Conservation (phyloP, 2,888 invertebrate species). For the Phalera bucephala region DNA sequence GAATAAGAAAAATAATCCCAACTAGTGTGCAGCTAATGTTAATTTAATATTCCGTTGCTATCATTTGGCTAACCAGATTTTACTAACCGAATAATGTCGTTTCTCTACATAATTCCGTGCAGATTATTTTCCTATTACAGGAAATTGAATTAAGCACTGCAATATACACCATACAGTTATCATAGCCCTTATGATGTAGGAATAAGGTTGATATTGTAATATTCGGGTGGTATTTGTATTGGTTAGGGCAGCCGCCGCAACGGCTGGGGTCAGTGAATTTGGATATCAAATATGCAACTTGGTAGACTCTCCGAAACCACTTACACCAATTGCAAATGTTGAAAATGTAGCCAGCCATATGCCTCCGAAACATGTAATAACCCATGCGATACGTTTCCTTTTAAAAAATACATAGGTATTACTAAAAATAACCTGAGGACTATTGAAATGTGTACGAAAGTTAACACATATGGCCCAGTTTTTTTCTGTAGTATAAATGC, state of each 20-base stretch:
- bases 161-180: slow-evolving; percentile 6
- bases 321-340: slow-evolving; percentile 56
- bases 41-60: background rate
- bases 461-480: too few species aligned
- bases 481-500: too few species aligned
- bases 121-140: slow-evolving; percentile 38
- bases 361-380: slow-evolving; percentile 22
- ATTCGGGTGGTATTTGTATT: slow-evolving; percentile 6
- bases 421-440: too few species aligned
- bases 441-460: too few species aligned
- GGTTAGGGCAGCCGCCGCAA: slow-evolving; percentile 14
- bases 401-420: too few species aligned
- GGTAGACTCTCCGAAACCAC: slow-evolving; percentile 47
- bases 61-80: background rate
- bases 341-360: slow-evolving; percentile 25
- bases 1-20: too few species aligned
- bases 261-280: slow-evolving; percentile 35
- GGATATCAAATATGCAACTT: slow-evolving; percentile 58
- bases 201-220: slow-evolving; percentile 21
- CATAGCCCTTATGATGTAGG: slow-evolving; percentile 7
- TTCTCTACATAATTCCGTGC: slow-evolving; percentile 30
- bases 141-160: slow-evolving; percentile 33
- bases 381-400: too few species aligned
- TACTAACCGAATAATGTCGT: slow-evolving; percentile 10
- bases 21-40: background rate